Percentiles rank a stretch among this genome's conserved stretches.
These are phyloP conservation scores for Stictonetta naevosa DNA, from an alignment of 2,113 vertebrate genomes.

Conservation along the genomic window DNA sequence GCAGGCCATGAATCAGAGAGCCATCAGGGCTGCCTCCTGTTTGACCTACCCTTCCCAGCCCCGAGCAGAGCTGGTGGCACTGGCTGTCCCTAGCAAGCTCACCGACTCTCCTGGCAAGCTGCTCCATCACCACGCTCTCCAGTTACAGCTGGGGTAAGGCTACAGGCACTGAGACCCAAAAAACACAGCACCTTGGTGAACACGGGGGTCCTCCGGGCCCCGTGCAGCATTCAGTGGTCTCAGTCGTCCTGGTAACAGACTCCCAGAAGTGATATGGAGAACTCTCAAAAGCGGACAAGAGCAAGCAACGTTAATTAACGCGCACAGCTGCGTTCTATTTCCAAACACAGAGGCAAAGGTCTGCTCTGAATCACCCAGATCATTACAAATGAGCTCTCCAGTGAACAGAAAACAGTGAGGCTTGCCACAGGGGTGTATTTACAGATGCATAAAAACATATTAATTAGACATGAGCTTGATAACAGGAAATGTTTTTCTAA, in stretches of 20 bases:
- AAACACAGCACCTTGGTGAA: neutral
- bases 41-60: neutral
- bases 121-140: neutral
- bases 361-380: neutral
- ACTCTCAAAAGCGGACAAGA: neutral
- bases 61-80: conserved; percentile 14
- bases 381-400: neutral
- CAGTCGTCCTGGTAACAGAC: neutral
- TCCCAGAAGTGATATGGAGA: neutral
- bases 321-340: neutral
- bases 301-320: neutral
- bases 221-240: neutral
- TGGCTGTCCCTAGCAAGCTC: neutral
- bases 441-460: neutral
- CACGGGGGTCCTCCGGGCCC: neutral
- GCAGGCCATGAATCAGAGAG: conserved; percentile 51
- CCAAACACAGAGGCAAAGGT: neutral
- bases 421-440: neutral
- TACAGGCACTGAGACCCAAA: neutral
- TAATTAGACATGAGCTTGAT: neutral
- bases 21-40: conserved; percentile 27
- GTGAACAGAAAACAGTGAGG: neutral
- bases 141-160: neutral
- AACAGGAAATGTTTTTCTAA: neutral
- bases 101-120: neutral